A percentile compares a stretch with the other conserved stretches of the same genome.
Evolutionary conservation across 2,797 vertebrate genomes (phyloP).

Genomic region (Okamejei kenojei): DNA sequence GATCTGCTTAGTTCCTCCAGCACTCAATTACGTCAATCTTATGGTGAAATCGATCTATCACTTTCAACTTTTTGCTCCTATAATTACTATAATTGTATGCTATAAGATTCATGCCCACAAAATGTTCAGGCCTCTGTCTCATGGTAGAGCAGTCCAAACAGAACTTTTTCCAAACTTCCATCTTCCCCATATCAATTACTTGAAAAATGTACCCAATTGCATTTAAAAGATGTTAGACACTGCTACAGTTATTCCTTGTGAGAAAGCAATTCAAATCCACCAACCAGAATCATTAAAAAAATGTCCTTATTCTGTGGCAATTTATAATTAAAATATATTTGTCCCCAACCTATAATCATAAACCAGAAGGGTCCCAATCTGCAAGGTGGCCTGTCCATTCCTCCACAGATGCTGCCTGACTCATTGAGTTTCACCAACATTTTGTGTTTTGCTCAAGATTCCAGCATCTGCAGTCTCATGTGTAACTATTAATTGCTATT

Average conservation of each 20-base stretch:
- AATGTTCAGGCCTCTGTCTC: neutral
- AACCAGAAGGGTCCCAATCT: no score
- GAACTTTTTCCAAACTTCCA: no score
- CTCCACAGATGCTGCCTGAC: no score
- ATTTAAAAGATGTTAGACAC: neutral
- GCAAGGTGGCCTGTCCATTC: no score
- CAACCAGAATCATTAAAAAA: neutral
- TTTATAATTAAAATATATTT: neutral
- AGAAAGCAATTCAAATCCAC: neutral
- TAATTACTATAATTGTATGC: neutral
- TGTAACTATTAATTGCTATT: no score
- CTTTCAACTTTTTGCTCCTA: neutral
- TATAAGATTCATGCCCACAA: neutral
- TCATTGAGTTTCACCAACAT: no score
- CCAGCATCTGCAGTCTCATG: no score
- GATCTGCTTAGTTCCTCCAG: no score
- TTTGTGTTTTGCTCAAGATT: no score
- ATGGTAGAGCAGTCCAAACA: neutral
- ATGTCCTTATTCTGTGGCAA: neutral
- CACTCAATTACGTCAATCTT: neutral
- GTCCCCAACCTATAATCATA: neutral
- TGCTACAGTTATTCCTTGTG: neutral
- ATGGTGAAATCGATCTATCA: neutral
- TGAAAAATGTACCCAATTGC: neutral
- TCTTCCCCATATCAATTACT: neutral